Base-by-base conservation (phyloP, 2,113 vertebrate species). In the Sitta europaea region DNA sequence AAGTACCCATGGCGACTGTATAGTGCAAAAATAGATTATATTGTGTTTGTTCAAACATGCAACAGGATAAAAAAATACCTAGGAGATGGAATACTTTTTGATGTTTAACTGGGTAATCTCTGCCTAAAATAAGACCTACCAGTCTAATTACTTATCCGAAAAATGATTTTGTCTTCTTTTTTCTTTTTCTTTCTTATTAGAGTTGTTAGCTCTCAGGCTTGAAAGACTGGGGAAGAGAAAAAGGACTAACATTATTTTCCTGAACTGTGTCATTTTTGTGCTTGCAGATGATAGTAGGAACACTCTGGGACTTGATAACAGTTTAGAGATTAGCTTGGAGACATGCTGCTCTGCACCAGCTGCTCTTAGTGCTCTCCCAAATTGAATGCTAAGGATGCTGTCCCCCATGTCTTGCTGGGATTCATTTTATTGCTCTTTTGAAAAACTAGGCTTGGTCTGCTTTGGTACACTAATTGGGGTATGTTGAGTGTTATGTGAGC, bases 301-400 rank as follows among this genome's bases (percentile, higher is more conserved):
- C 55, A 19, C 45, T 74, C 35, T 71, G 61, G 77, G 68, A 84
- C 57, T 89, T 81, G 83, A 12, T 11, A 74, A 35, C 59, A 71
- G 28, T 90, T 86, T 47, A 65, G 66, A 88, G 62, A 88, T 86
- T 54, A 93, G 54, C 15, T 92, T 83, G 80, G 68, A 93, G 83
- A 45, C 48, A 40, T 63, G 78, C 33, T 86, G 67, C 71, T 94
- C 86, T 82, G 55, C 29, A 85, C 42, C 67, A 90, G 72, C 92
- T 91, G 76, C 65, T 96, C 42, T 75, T 66, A 24, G 16, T 65
- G 51, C 27, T 90, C 45, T 86, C 40, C 36, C 48, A 86, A 5
- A 67, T 10, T 86, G 73, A 78, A 72, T 75, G 36, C 18, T 71
- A 35, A 67, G 53, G 57, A 72, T 87, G 36, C 61, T 84, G 14